Base-by-base conservation (phyloP, 2,888 invertebrate genomes). In the Drosophila paramelanica region DNA sequence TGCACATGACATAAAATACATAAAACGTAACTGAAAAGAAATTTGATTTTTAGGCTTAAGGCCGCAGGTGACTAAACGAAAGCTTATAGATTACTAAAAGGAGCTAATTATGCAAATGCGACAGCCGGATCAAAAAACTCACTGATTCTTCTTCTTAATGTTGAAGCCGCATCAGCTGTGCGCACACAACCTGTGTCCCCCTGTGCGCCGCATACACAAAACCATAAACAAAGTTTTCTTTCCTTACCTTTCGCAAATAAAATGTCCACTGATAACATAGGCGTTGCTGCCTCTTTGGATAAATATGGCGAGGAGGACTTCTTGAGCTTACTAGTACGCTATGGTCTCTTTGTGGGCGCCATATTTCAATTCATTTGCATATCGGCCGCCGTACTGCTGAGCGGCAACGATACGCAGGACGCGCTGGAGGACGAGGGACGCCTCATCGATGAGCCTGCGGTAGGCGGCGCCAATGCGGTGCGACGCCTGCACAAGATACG, bases 361-460 rank as follows among this genome's bases (percentile, higher is more conserved):
- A 94, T 96, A n/a, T 98, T 98, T 89, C 98, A 98, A 92, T 92
- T 98, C 60, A 93, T 96, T 23, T 98, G 97, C 89, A 94, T 98
- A 72, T 94, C 96, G 52, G 96, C 97, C 20, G 97, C 97, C 77
- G 95, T 97, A 50, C 94, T 96, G 66, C 94, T 96, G 67, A 95
- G 95, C n/a, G 80, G 75, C 43, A 84, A 77, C 27, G 79, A 84
- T 2, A 68, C 79, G 6, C 73, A 62, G 5, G 91, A 89, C 33
- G 10, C 61, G 1, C 62, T n/a, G 20, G 77, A 75, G 45, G 61
- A 67, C 5, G 76, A 73, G 13, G 49, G 55, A 3, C 52, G 78
- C 1, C 60, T 66, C 2, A 62, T 42, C n/a, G 73, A 70, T 27
- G 56, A 65, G 23, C 46, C 71, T 23, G 39, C 45, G 2, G 25